Percentiles rank a stretch among this genome's conserved stretches.
Evolutionary conservation across 35 echinoderm and acorn worm species (phyloP).

Genomic region (Heliocidaris tuberculata): DNA sequence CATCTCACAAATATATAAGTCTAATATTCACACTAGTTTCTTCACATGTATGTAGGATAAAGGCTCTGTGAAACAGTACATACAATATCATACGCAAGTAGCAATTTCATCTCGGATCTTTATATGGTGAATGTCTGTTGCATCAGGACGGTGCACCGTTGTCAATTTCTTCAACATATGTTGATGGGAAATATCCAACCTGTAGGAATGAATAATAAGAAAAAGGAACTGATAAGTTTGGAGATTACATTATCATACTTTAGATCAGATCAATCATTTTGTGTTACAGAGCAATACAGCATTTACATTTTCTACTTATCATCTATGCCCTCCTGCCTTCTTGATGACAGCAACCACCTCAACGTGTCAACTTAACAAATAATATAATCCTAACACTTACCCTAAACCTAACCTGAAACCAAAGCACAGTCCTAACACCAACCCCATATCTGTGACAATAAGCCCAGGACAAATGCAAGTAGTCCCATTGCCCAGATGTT

Average conservation of each 20-base stretch:
- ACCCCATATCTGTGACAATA: too few relatives aligned
- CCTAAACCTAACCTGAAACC: too few relatives aligned
- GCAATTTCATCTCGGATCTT: background rate
- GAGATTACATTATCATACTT: too few relatives aligned
- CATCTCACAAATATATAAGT: slow-evolving; percentile 1
- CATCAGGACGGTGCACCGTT: background rate
- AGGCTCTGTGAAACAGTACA: slow-evolving; percentile 1
- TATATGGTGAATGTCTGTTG: background rate
- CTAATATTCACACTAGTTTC: background rate
- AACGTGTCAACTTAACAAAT: too few relatives aligned
- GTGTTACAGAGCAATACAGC: too few relatives aligned
- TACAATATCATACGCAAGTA: background rate
- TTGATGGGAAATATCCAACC: slow-evolving; percentile 75
- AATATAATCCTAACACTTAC: too few relatives aligned
- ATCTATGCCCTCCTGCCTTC: too few relatives aligned
- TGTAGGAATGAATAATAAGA: background rate
- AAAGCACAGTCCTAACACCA: too few relatives aligned
- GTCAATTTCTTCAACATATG: slow-evolving; percentile 62
- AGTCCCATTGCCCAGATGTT: background rate
- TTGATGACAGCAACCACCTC: too few relatives aligned
- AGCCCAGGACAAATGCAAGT: too few relatives aligned
- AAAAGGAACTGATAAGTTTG: background rate
- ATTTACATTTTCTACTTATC: too few relatives aligned
- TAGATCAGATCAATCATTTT: too few relatives aligned
- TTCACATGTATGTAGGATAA: background rate